Base-by-base conservation (phyloP, 2,113 vertebrate genomes). In the Cheirogaleus medius region DNA sequence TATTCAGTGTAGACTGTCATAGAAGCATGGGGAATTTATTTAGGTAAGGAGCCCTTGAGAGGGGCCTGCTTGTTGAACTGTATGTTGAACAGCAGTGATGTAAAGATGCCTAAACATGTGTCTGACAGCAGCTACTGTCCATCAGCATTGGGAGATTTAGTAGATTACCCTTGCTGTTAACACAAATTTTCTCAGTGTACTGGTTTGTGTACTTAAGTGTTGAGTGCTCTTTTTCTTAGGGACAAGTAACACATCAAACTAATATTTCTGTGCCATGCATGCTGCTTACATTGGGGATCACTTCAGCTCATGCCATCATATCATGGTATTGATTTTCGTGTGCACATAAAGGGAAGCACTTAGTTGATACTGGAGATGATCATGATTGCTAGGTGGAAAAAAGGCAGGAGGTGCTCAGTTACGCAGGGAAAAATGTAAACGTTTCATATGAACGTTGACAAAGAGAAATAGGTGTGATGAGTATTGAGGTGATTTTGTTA, bases 161-260 rank as follows among this genome's bases (percentile, higher is more conserved):
- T 91, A 49, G 60, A n/a, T 87, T 44, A 39, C 27, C 63, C 56
- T 54, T 95, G 32, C 39, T 44, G 25, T 71, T 86, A 42, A 52
- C 34, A 29, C 42, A 74, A 6, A n/a, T 85, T 60, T 82, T 85
- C 82, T 93, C 39, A 85, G 37, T 47, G 85, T 83, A 77, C 91
- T 86, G 23, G 15, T 95, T 90, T 94, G 6, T 91, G 12, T 81
- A 49, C 39, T 54, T 76, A 90, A 47, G 34, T 95, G n/a, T 21
- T 69, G 39, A 88, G 37, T 88, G 82, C 54, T 68, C 25, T 92
- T 86, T 88, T 78, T 86, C 39, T 93, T 93, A 77, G 54, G 20
- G 39, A 6, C 32, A 29, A 56, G 52, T 85, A 83, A 58, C 44
- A 82, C 44, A 60, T 42, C 58, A 94, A 25, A 66, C 21, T 83